Percentiles rank a stretch among this genome's conserved stretches.
These are phyloP conservation scores for Cebidichthys violaceus DNA, from an alignment of 2,113 vertebrate genomes.

Conservation along the genomic window DNA sequence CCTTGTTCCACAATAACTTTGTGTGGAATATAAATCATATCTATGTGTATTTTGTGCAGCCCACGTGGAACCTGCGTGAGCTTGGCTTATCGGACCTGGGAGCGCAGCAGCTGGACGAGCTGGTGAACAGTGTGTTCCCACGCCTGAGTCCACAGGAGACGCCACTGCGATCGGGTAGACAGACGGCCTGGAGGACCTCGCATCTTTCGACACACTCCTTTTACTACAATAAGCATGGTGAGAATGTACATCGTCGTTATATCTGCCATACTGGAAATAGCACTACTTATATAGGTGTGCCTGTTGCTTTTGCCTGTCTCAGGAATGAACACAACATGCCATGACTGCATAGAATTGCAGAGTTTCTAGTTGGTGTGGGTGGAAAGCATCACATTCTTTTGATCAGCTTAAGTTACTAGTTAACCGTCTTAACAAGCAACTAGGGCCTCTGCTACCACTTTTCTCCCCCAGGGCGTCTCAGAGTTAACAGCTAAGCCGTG, in stretches of 20 bases:
- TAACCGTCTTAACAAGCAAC: not conserved
- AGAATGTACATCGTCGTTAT: not conserved
- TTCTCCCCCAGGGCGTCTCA: not conserved
- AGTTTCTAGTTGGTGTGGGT: not conserved
- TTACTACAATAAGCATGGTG: slow-evolving; percentile 97
- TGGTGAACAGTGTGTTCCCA: slow-evolving; percentile 87
- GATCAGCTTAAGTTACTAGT: not conserved
- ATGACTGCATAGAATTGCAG: not conserved
- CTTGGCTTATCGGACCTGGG: slow-evolving; percentile 92
- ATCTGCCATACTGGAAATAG: not conserved
- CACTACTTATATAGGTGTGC: not conserved
- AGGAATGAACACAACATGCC: not conserved
- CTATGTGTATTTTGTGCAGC: slow-evolving; percentile 55
- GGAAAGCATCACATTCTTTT: not conserved
- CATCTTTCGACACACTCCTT: slow-evolving; percentile 93
- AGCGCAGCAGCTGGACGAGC: slow-evolving; percentile 85
- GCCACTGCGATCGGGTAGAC: slow-evolving; percentile 49
- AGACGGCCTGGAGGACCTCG: slow-evolving; percentile 87
- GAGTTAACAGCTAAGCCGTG: not conserved
- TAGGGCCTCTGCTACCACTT: not conserved
- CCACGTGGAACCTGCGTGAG: slow-evolving; percentile 87
- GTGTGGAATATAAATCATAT: not conserved
- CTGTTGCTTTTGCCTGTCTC: not conserved
- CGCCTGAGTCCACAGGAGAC: slow-evolving; percentile 71
- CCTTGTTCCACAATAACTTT: not conserved